A percentile compares a stretch with the other conserved stretches of the same genome.
Evolutionary conservation across 2,113 vertebrate species (phyloP).

Genomic region (Lota lota): DNA sequence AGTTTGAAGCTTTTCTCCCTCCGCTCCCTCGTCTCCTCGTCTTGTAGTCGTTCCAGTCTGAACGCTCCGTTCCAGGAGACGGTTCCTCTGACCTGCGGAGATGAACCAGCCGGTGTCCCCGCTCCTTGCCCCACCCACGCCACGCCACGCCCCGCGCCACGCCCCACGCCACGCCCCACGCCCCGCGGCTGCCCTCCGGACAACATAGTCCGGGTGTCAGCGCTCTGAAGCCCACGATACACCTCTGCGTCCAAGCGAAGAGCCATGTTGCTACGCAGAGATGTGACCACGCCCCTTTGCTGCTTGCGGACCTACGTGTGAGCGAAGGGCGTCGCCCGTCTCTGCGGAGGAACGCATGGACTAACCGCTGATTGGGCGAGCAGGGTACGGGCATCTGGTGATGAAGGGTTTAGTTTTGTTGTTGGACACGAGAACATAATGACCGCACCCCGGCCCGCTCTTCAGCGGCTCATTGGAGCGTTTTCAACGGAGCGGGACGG

Average conservation of each 20-base stretch:
- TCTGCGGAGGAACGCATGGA: background rate
- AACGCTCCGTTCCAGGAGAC: slow-evolving; percentile 92
- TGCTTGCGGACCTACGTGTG: background rate
- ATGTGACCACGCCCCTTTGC: background rate
- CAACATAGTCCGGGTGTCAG: slow-evolving; percentile 91
- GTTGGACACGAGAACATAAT: too few species aligned
- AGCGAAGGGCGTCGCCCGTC: background rate
- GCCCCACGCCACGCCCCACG: slow-evolving; percentile 77
- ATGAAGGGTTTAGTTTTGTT: background rate
- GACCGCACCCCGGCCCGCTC: too few species aligned
- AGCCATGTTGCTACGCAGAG: background rate
- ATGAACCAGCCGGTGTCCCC: slow-evolving; percentile 86
- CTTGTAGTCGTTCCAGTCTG: slow-evolving; percentile 85
- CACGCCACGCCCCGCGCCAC: slow-evolving; percentile 80
- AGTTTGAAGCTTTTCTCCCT: background rate
- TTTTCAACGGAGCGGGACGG: too few species aligned
- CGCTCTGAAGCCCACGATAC: slow-evolving; percentile 69
- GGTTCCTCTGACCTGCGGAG: slow-evolving; percentile 88
- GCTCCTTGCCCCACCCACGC: slow-evolving; percentile 86
- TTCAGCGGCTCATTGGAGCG: too few species aligned
- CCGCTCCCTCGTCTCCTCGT: background rate
- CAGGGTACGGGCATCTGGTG: background rate
- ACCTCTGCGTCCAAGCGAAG: too few species aligned
- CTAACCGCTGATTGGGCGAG: background rate
- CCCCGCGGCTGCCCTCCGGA: slow-evolving; percentile 77